Evolutionary conservation across 1,140 invertebrate species (phyloP).

Genomic region (Spodoptera frugiperda): DNA sequence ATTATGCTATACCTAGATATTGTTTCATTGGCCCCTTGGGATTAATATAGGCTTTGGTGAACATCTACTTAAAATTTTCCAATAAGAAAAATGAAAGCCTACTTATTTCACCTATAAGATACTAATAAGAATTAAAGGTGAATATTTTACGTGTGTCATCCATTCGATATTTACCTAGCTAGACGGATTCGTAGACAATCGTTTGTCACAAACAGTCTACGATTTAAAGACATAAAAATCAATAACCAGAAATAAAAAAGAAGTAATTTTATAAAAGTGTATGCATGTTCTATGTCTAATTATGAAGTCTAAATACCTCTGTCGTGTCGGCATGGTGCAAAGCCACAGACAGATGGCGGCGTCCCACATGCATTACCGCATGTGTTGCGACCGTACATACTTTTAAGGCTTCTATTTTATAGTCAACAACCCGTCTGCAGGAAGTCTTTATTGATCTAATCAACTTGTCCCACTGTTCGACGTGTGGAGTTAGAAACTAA

Average conservation of each 20-base stretch:
- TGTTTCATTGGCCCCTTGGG: no score
- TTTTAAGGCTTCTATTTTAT: slow-evolving; percentile 59
- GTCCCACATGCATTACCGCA: slow-evolving; percentile 54
- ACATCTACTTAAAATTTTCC: no score
- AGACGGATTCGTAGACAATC: no score
- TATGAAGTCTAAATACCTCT: slow-evolving; percentile 31
- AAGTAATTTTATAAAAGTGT: not conserved
- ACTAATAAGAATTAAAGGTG: no score
- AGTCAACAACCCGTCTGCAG: slow-evolving; percentile 37
- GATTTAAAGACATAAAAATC: no score
- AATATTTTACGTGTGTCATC: no score
- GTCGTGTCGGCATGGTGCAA: slow-evolving; percentile 21
- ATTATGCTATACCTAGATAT: no score
- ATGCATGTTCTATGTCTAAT: not conserved
- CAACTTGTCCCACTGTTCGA: slow-evolving; percentile 37
- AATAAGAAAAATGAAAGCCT: no score
- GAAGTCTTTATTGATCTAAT: slow-evolving; percentile 49
- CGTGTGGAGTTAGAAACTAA: slow-evolving; percentile 6
- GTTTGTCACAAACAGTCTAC: no score
- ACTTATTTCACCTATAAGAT: no score
- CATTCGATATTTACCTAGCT: no score
- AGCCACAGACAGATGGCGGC: slow-evolving; percentile 54
- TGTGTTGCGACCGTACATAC: slow-evolving; percentile 45
- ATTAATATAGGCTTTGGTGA: no score
- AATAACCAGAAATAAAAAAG: not conserved